phyloP scores from a whole-genome alignment of 2,888 invertebrate species.

The Cataglyphis livida region DNA sequence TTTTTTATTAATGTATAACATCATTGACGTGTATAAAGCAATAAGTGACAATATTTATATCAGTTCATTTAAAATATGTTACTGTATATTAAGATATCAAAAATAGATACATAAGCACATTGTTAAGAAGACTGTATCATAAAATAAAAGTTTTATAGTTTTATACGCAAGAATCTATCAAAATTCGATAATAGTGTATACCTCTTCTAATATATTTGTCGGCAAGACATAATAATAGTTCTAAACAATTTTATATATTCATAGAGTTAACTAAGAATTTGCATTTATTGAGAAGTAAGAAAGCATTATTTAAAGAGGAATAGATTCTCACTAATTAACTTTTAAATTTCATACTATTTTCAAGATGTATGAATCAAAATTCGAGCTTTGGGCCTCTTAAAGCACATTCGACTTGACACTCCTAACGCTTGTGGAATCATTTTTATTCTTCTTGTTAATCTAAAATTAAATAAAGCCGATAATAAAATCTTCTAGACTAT shows the following conservation, averaged over 20 bases:
- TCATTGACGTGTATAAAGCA: constrained; percentile 67
- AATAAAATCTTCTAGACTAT: neutral
- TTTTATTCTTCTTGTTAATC: neutral
- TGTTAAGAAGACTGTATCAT: constrained; percentile 74
- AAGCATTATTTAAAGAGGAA: neutral
- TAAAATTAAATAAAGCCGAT: too few relatives aligned
- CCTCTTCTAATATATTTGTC: neutral
- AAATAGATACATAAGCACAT: constrained; percentile 41
- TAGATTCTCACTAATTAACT: neutral
- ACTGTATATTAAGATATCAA: constrained; percentile 50
- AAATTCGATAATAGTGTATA: neutral
- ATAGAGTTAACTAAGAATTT: neutral
- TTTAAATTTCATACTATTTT: neutral
- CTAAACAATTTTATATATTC: neutral
- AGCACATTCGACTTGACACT: neutral
- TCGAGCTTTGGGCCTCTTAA: neutral
- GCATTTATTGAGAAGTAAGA: neutral
- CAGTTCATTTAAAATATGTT: constrained; percentile 16
- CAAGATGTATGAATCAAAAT: neutral
- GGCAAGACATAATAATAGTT: neutral
- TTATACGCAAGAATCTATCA: constrained; percentile 63
- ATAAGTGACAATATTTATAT: constrained; percentile 71
- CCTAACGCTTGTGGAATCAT: neutral
- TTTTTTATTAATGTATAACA: constrained; percentile 73
- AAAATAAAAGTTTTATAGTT: constrained; percentile 80